These are phyloP conservation scores for Anagyrus pseudococci DNA, from an alignment of 2,888 invertebrate genomes.

Conservation along the genomic window DNA sequence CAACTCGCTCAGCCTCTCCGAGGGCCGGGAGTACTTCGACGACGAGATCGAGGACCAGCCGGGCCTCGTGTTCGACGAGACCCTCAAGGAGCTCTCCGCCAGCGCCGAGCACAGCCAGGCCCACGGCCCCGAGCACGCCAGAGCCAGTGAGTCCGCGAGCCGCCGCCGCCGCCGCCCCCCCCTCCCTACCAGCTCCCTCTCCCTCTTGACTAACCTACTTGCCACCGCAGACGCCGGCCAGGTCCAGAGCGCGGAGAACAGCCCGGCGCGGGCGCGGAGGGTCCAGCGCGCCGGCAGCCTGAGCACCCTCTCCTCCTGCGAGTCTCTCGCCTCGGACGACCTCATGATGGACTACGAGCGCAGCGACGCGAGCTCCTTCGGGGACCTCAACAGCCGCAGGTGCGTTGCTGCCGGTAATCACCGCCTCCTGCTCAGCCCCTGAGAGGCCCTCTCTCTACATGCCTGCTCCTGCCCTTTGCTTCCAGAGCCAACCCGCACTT, in stretches of 20 bases:
- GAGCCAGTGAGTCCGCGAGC: constrained; percentile 53
- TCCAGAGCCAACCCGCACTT: constrained; percentile 53
- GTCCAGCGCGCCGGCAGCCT: constrained; percentile 74
- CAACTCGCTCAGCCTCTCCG: constrained; percentile 81
- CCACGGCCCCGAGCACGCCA: constrained; percentile 52
- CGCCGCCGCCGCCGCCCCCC: too few relatives aligned
- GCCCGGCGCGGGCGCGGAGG: constrained; percentile 56
- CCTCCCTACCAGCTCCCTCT: too few relatives aligned
- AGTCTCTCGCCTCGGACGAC: constrained; percentile 86
- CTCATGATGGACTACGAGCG: constrained; percentile 86
- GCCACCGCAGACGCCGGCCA: constrained; percentile 44
- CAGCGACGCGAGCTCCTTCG: constrained; percentile 68
- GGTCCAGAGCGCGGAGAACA: constrained; percentile 53
- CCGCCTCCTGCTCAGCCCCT: too few relatives aligned
- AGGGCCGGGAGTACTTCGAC: constrained; percentile 83
- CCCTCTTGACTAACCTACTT: too few relatives aligned
- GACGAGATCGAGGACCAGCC: constrained; percentile 93
- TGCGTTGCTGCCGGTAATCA: too few relatives aligned
- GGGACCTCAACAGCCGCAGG: constrained; percentile 66
- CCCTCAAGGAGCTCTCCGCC: constrained; percentile 44
- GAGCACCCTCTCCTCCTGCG: constrained; percentile 83
- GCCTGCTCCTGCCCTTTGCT: constrained; percentile 8
- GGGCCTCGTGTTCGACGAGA: constrained; percentile 78
- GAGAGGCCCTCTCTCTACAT: too few relatives aligned
- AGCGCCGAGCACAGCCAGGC: constrained; percentile 57